Evolutionary conservation across 2,797 vertebrate genomes (phyloP), one percentile per base, ranked within the genome.

Genomic region (Nyctibius grandis): DNA sequence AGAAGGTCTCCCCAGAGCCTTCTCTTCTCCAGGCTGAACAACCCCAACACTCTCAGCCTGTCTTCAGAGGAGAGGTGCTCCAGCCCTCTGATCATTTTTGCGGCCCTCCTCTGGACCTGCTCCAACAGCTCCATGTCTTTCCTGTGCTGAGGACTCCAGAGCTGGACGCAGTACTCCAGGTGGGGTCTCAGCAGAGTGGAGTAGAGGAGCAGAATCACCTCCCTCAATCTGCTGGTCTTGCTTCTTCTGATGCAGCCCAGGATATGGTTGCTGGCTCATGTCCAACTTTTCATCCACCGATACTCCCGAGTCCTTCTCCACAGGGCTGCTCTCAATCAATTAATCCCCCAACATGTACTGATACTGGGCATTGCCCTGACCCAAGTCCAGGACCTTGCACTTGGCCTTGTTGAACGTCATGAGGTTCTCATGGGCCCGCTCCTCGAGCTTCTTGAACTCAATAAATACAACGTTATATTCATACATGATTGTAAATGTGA

Each of bases 221-320:
- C 31, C 21, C 22, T 45, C 7, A 3, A 13, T 22, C 54, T 34
- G 17, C n/a, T 48, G 44, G 26, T 5, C 11, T 6, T 0, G 0
- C 3, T 44, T 68, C 48, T 57, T 31, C 40, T 81, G 44, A 21
- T 64, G 31, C 11, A 79, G 26, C 4, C 25, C 28, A 31, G 60
- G 26, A 22, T 63, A 23, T 0, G 0, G 1, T 47, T 54, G 65
- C n/a, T n/a, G n/a, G 17, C 9, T 65, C 9, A 34, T 8, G 9
- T 18, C 22, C 26, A 61, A 22, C 6, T 57, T 67, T 45, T 51
- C 36, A 45, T 40, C 36, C 26, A 42, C 16, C 11, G 31, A 5
- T 9, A 33, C 2, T 2, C 7, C 4, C 4, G 34, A 23, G 23
- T 7, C 11, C 38, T 81, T 42, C 47, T 47, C 13, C 0, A 3